Evolutionary conservation across 2,797 vertebrate genomes (phyloP).

Genomic region (Hypotaenidia philippensis): DNA sequence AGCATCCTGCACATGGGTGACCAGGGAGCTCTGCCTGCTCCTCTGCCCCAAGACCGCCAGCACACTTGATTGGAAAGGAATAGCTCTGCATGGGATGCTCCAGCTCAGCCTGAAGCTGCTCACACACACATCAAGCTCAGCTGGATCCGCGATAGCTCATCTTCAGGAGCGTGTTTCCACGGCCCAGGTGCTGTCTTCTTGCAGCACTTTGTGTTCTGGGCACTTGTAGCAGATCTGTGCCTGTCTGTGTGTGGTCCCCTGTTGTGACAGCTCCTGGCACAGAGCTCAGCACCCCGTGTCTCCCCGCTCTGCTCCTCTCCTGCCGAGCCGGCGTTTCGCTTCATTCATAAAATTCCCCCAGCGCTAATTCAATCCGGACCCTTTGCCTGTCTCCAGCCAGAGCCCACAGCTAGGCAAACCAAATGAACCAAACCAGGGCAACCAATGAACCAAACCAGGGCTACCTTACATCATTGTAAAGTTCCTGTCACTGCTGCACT

Average conservation of each 20-base stretch:
- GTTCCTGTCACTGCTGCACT: not conserved
- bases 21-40: not conserved
- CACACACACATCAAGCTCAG: rapidly evolving
- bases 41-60: not conserved
- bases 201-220: not conserved
- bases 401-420: not conserved
- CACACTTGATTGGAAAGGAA: rapidly evolving
- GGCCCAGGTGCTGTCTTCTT: not conserved
- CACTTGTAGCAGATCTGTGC: not conserved
- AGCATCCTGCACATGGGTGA: rapidly evolving
- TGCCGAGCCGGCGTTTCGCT: not conserved
- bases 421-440: not conserved
- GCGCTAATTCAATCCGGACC: not conserved
- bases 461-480: not conserved
- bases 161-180: not conserved
- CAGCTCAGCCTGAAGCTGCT: not conserved
- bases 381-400: not conserved
- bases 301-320: not conserved
- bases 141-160: not conserved
- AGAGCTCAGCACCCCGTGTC: not conserved
- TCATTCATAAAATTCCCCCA: conserved; percentile 47
- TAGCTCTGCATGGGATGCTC: not conserved
- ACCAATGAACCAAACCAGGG: not conserved
- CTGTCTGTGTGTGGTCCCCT: not conserved
- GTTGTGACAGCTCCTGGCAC: not conserved